phyloP scores from a whole-genome alignment of 2,113 vertebrate species.

The Excalfactoria chinensis region DNA sequence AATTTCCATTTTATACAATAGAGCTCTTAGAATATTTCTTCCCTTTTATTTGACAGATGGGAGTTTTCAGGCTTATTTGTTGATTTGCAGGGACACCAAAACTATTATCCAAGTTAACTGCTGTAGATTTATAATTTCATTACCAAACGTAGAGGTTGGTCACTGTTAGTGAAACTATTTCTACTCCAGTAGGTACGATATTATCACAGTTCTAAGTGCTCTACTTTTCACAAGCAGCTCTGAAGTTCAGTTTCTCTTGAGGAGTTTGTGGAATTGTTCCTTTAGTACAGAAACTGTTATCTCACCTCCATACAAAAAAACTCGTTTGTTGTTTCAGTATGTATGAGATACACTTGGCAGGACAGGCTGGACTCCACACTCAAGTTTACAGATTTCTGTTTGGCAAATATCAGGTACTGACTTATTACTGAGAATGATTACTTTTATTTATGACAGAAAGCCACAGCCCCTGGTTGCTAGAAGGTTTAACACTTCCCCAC shows the following conservation, averaged over 20 bases:
- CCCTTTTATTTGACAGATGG: not conserved
- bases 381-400: not conserved
- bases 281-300: not conserved
- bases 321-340: not conserved
- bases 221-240: not conserved
- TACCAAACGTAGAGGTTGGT: not conserved
- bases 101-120: not conserved
- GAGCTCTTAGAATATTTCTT: not conserved
- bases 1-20: not conserved
- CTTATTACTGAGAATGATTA: fast-evolving
- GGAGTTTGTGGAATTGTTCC: not conserved
- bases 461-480: not conserved
- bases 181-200: not conserved
- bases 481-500: not conserved
- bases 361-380: not conserved
- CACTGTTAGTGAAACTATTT: not conserved
- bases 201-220: not conserved
- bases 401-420: not conserved
- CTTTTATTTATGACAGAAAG: not conserved
- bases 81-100: not conserved
- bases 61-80: not conserved
- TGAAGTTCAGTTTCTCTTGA: not conserved
- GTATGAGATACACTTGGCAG: not conserved
- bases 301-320: not conserved
- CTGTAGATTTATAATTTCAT: not conserved